Conservation (phyloP, 2,113 vertebrate species). For the Pseudorhombus dupliciocellatus region DNA sequence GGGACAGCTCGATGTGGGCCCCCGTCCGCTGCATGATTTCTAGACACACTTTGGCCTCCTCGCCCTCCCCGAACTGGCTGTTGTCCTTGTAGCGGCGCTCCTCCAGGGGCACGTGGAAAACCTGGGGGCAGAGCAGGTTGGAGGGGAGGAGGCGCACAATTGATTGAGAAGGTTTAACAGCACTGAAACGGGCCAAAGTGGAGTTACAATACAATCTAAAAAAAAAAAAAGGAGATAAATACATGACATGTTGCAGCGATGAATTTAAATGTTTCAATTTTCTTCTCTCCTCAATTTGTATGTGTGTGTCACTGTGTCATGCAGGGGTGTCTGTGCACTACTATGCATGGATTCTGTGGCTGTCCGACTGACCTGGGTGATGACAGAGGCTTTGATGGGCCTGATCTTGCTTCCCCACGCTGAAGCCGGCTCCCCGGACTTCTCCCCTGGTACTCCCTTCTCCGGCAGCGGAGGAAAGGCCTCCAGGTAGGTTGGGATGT, state of each 20-base stretch:
- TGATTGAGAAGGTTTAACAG: not conserved
- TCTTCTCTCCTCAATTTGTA: not conserved
- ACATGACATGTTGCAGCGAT: no score
- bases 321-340: not conserved
- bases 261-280: no score
- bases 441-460: conserved; percentile 80
- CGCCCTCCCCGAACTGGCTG: conserved; percentile 85
- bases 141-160: not conserved
- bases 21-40: conserved; percentile 86
- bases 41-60: conserved; percentile 84
- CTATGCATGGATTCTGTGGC: not conserved
- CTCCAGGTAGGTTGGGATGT: conserved; percentile 83
- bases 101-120: conserved; percentile 85
- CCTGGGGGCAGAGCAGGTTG: conserved; percentile 55
- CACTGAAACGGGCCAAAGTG: not conserved
- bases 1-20: conserved; percentile 84
- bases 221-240: not conserved
- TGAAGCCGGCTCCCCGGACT: conserved; percentile 71
- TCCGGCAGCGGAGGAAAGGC: conserved; percentile 83
- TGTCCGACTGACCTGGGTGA: conserved; percentile 79
- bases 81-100: conserved; percentile 87
- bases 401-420: conserved; percentile 82
- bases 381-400: conserved; percentile 82
- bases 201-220: not conserved
- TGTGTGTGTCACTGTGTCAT: not conserved